phyloP scores from a whole-genome alignment of 2,888 invertebrate genomes.

The Protophormia terraenovae region DNA sequence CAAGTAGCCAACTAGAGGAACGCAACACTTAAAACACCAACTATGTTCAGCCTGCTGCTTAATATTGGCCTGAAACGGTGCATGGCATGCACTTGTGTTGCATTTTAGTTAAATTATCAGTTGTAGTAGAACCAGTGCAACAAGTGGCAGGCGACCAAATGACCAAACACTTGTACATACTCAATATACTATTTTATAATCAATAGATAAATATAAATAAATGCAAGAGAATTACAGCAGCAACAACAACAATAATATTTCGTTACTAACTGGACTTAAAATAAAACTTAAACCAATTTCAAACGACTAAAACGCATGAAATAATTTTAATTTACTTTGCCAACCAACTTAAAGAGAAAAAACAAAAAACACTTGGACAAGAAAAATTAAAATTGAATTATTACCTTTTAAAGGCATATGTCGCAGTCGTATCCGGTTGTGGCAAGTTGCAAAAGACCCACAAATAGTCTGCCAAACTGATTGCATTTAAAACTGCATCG shows the following conservation, averaged over 20 bases:
- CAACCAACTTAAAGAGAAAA: background rate
- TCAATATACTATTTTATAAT: conserved; percentile 45
- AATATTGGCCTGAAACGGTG: conserved; percentile 14
- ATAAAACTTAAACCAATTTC: conserved; percentile 17
- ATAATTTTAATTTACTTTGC: conserved; percentile 58
- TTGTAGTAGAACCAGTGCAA: conserved; percentile 62
- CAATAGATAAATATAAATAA: conserved; percentile 25
- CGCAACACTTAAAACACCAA: too few species aligned
- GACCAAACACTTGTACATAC: conserved; percentile 4
- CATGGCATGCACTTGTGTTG: conserved; percentile 52
- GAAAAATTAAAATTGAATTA: conserved; percentile 59
- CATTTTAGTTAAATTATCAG: conserved; percentile 51
- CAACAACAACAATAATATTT: conserved; percentile 13
- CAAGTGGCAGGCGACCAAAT: conserved; percentile 56
- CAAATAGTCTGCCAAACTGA: conserved; percentile 1
- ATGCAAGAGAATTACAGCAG: background rate
- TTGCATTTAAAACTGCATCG: conserved; percentile 15
- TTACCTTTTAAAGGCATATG: conserved; percentile 66
- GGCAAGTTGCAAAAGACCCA: conserved; percentile 31
- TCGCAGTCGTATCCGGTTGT: conserved; percentile 64
- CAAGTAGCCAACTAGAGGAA: too few species aligned
- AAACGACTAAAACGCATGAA: conserved; percentile 47
- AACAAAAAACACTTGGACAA: background rate
- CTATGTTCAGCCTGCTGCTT: background rate
- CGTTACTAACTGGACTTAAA: conserved; percentile 1